Evolutionary conservation across 2,888 invertebrate species (phyloP).

Genomic region (Serrognathus titanus): DNA sequence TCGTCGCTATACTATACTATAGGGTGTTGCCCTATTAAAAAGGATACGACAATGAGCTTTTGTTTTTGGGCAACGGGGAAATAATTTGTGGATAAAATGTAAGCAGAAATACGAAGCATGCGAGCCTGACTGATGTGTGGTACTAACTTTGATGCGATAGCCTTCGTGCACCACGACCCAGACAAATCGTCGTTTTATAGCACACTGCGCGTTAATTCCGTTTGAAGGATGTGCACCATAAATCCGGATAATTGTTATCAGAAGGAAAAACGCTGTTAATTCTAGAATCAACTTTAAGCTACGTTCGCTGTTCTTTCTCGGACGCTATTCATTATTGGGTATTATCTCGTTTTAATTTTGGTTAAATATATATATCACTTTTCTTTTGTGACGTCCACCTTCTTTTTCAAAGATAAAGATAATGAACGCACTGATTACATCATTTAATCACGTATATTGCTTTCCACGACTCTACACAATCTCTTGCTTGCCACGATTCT

Average conservation of each 20-base stretch:
- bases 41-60: too few species aligned
- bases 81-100: background rate
- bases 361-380: background rate
- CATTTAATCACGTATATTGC: too few species aligned
- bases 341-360: background rate
- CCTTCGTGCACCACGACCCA: slow-evolving; percentile 27
- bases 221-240: slow-evolving; percentile 46
- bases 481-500: too few species aligned
- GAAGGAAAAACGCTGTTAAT: slow-evolving; percentile 31
- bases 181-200: slow-evolving; percentile 47
- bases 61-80: background rate
- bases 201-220: slow-evolving; percentile 43
- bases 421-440: too few species aligned
- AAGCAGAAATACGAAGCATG: slow-evolving; percentile 19
- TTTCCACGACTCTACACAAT: too few species aligned
- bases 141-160: slow-evolving; percentile 30
- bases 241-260: slow-evolving; percentile 47
- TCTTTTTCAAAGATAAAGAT: too few species aligned
- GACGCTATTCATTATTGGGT: background rate
- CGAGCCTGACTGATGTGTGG: slow-evolving; percentile 35
- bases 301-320: background rate
- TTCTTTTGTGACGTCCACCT: too few species aligned
- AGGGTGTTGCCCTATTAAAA: too few species aligned
- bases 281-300: slow-evolving; percentile 1
- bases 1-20: background rate